A percentile compares a stretch with the other conserved stretches of the same genome.
Conservation (phyloP, 2,797 vertebrate species). For the Sandelia bainsii region DNA sequence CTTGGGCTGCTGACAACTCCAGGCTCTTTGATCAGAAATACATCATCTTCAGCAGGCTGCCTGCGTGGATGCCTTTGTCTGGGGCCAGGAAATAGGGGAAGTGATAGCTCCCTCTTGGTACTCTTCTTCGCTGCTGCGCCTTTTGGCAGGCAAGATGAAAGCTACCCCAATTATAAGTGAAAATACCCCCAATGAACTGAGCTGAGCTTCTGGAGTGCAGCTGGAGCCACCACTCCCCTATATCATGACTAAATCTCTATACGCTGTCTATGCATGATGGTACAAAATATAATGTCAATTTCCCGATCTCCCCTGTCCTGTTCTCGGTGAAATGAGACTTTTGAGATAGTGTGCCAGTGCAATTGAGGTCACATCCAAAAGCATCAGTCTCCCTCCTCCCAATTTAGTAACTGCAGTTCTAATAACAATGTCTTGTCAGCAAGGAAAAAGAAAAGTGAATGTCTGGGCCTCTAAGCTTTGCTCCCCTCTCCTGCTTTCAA, state of each 20-base stretch:
- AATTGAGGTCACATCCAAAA: conserved; percentile 81
- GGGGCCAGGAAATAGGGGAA: conserved; percentile 90
- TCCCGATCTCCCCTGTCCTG: conserved; percentile 62
- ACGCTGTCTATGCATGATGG: conserved; percentile 75
- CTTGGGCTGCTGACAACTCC: conserved; percentile 86
- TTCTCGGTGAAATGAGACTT: conserved; percentile 77
- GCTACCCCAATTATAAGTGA: conserved; percentile 88
- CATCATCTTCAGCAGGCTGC: conserved; percentile 88
- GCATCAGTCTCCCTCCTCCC: conserved; percentile 72
- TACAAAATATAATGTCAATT: conserved; percentile 79
- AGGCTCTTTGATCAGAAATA: conserved; percentile 92
- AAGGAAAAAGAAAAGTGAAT: conserved; percentile 73
- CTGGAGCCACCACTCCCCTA: conserved; percentile 56
- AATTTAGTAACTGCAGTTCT: conserved; percentile 76
- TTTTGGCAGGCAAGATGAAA: conserved; percentile 94
- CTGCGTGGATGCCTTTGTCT: conserved; percentile 87
- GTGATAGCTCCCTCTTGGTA: conserved; percentile 89
- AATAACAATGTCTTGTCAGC: conserved; percentile 72
- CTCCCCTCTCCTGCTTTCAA: conserved; percentile 59
- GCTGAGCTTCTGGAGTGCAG: conserved; percentile 71
- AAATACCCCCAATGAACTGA: conserved; percentile 86
- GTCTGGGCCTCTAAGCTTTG: conserved; percentile 60
- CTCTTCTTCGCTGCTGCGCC: conserved; percentile 83
- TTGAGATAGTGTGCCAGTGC: conserved; percentile 68
- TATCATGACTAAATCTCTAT: conserved; percentile 81